Base-by-base conservation (phyloP, 2,888 invertebrate genomes). In the Mimumesa dahlbomi region DNA sequence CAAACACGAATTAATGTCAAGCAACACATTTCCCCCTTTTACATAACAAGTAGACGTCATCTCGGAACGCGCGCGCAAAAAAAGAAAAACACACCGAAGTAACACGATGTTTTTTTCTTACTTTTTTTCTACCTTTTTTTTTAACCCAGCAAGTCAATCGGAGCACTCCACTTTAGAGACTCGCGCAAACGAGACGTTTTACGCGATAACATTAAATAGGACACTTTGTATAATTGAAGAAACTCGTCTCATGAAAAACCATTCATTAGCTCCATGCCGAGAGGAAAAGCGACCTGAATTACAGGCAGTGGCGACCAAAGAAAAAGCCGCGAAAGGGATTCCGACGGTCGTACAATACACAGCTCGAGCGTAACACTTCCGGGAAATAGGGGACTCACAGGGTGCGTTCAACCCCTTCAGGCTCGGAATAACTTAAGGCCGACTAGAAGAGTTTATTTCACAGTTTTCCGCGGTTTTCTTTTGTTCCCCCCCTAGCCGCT, bases 391-490 rank as follows among this genome's bases (percentile, higher is more conserved):
- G 50, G 11, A n/a, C 40, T 14, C 40, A 1, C 40, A 6, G 1
- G 25, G 11, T 19, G 21, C 42, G 40, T 61, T 48, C 65, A 42
- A 53, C 42, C 46, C 61, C 13, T 13, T 61, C 21, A 34, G 9
- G 40, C 2, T 16, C 16, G 40, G 42, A 61, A 63, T 66, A 66
- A 49, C 21, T 63, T 50, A 49, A 50, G 29, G 16, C 16, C 16
- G 16, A 40, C 14, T 5, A 9, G 40, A 21, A 21, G 21, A 22
- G 29, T 58, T 36, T 58, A 58, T 48, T 38, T 22, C 38, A 36
- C 36, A n/a, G 36, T 46, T 57, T 34, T 57, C 19, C 14, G 0
- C 40, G 16, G n/a, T 21, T n/a, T n/a, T 29, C 36, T 36, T 16
- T 46, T 18, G 16, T 16, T 18, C 11, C 21, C 34, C 2, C n/a